Base-by-base conservation (phyloP, 2,888 invertebrate species). In the Pyrrhia umbra region DNA sequence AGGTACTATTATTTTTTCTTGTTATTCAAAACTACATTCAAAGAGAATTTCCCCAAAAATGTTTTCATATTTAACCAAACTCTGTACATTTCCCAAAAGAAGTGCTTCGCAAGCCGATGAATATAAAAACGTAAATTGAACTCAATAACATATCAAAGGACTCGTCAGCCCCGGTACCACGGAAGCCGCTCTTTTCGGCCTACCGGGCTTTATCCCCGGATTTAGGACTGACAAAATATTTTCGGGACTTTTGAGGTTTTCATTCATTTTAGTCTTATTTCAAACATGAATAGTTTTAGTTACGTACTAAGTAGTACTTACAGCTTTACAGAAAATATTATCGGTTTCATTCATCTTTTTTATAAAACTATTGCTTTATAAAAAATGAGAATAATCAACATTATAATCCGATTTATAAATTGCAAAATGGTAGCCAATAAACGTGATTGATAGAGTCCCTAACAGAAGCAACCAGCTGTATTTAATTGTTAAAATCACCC, bases 131-230 rank as follows among this genome's bases (percentile, higher is more conserved):
- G 86, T 86, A 90, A 90, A 90, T 91, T 89, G 88, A 88, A 91
- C 88, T 88, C 86, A 87, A 87, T 88, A 90, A 87, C 88, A 87
- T 89, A 89, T 91, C 90, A 92, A 90, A 92, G 88, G 88, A 88
- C 88, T 87, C 85, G 84, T 85, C 88, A 86, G 85, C 65, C 79
- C 75, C 71, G 67, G 72, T 77, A 75, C 59, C 61, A 74, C 69
- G 80, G 80, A 82, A 85, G 75, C 80, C 79, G 71, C 78, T 83
- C 82, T 83, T 83, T 86, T 82, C 82, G 76, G 82, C 83, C 85
- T 87, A 88, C 82, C 86, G 84, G 27, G 68, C 70, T 85, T 86
- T 85, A 90, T 88, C 88, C n/a, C 54, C 88, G 84, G 86, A 82
- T 88, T 86, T 85, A 68, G 68, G 52, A 49, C 73, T 77, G 69